Evolutionary conservation across 35 echinoderm and acorn worm genomes (phyloP).

Genomic region (Lytechinus variegatus): DNA sequence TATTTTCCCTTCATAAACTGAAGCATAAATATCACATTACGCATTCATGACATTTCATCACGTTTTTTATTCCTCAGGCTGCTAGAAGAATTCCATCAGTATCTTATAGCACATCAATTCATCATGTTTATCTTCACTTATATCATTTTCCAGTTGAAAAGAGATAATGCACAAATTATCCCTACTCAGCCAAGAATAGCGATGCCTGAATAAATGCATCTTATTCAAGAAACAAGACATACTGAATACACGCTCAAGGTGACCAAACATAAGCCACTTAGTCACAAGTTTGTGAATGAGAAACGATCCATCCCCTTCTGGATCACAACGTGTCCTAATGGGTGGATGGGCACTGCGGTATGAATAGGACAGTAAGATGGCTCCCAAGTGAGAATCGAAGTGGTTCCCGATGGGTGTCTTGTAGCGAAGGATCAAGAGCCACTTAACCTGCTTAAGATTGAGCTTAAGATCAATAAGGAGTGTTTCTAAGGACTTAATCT

Average conservation of each 20-base stretch:
- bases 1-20: no score
- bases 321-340: not conserved
- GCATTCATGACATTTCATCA: no score
- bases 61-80: not conserved
- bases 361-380: not conserved
- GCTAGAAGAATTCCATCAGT: not conserved
- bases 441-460: not conserved
- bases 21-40: no score
- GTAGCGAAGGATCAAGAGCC: not conserved
- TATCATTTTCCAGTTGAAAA: not conserved
- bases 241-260: not conserved
- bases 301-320: not conserved
- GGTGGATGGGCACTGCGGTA: not conserved
- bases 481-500: not conserved
- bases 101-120: not conserved
- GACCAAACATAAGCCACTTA: constrained; percentile 17
- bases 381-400: not conserved
- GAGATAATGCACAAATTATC: not conserved
- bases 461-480: not conserved
- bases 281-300: not conserved
- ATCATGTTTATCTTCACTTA: not conserved
- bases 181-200: not conserved
- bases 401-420: not conserved
- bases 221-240: not conserved
- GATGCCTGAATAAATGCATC: not conserved